A percentile compares a stretch with the other conserved stretches of the same genome.
Conservation (phyloP, 1,140 invertebrate species). For the Anadara kagoshimensis region DNA sequence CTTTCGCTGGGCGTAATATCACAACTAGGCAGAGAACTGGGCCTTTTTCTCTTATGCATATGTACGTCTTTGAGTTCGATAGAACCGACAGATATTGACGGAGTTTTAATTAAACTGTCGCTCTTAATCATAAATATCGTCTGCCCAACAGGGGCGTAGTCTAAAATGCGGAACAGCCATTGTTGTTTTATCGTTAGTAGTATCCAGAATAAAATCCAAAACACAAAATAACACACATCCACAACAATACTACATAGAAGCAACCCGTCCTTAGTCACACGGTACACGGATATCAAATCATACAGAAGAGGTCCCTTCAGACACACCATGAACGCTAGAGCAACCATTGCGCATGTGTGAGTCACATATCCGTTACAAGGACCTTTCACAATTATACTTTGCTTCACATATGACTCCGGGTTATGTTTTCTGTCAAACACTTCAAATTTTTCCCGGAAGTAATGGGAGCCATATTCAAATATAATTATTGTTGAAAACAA, state of each 20-base stretch:
- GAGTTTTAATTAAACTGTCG: slow-evolving; percentile 48
- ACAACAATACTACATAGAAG: slow-evolving; percentile 54
- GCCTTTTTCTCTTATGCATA: slow-evolving; percentile 15
- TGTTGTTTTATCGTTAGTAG: slow-evolving; percentile 63
- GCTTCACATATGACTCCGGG: slow-evolving; percentile 46
- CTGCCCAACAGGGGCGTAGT: slow-evolving; percentile 58
- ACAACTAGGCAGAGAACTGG: slow-evolving; percentile 30
- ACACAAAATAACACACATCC: slow-evolving; percentile 62
- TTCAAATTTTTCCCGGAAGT: slow-evolving; percentile 60
- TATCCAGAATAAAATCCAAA: slow-evolving; percentile 66
- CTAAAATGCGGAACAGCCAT: slow-evolving; percentile 65
- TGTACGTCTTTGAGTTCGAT: slow-evolving; percentile 43
- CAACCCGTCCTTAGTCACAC: slow-evolving; percentile 51
- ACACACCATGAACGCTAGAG: slow-evolving; percentile 51
- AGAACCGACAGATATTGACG: slow-evolving; percentile 41
- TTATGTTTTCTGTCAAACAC: slow-evolving; percentile 56
- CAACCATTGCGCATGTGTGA: slow-evolving; percentile 58
- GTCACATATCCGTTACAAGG: slow-evolving; percentile 64
- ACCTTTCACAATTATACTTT: slow-evolving; percentile 45
- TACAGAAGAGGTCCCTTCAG: slow-evolving; percentile 62
- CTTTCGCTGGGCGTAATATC: slow-evolving; percentile 40
- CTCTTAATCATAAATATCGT: slow-evolving; percentile 54
- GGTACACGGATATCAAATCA: slow-evolving; percentile 58
- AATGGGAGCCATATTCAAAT: slow-evolving; percentile 63
- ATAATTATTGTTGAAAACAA: slow-evolving; percentile 57